Base-by-base conservation (phyloP, 2,888 invertebrate species). In the Synanthedon andrenaeformis region DNA sequence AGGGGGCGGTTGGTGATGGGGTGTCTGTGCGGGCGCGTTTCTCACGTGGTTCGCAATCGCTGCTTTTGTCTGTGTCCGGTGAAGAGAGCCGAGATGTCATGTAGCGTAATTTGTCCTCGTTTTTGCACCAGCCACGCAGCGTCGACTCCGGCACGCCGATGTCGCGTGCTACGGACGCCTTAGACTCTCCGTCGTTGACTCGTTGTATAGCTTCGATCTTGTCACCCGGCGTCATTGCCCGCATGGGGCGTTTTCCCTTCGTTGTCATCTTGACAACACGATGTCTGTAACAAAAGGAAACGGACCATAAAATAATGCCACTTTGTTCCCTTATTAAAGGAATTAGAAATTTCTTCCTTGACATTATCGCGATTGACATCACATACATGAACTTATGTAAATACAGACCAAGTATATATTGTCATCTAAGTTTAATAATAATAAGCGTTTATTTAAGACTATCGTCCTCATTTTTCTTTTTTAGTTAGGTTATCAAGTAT, bases 81-180 rank as follows among this genome's bases (percentile, higher is more conserved):
- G 92, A 92, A 52, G 92, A 91, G 66, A 92, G 91, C 10, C 92
- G 89, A 35, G 92, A 92, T 69, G 86, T 92, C 91, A 73, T 92
- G 90, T 60, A 92, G 79, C 88, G 83, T 60, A 88, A 77, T 76
- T 95, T 95, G 65, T 93, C 92, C 71, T 94, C 94, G 70, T 94
- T 93, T 77, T 95, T 95, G 81, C 95, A 95, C 95, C 95, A 95
- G 56, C 95, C 95, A 3, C 95, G 89, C 13, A 95, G 85, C 8
- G 95, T 95, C 3, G 94, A 95, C 76, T 95, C 95, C 0, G 95
- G 95, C 14, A 95, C 94, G 42, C 94, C 94, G 70, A 95, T 94
- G 74, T 94, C 94, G 3, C 95, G 89, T 2, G 95, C 95, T 1
- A 95, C 95, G 0, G 94, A 94, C 3, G 95, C 95, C 70, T 95